Evolutionary conservation across 2,888 invertebrate species (phyloP).

Genomic region (Polyploca ridens): DNA sequence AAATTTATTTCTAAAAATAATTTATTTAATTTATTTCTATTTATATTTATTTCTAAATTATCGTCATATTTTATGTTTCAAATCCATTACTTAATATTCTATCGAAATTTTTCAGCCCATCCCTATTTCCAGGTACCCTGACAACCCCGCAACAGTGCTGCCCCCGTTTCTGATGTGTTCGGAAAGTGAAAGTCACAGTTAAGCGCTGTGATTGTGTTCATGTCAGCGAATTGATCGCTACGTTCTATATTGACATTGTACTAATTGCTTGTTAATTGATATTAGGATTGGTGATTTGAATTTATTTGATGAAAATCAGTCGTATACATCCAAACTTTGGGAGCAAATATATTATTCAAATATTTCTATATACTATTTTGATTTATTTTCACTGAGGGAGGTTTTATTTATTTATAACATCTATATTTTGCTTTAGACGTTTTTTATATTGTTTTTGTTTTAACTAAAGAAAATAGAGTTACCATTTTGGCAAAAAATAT

Average conservation of each 20-base stretch:
- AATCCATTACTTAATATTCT: not conserved
- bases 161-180: constrained; percentile 44
- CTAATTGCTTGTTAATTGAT: constrained; percentile 9
- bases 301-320: not conserved
- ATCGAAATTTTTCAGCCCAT: not conserved
- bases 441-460: too few species aligned
- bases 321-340: not conserved
- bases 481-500: not conserved
- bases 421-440: too few species aligned
- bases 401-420: too few species aligned
- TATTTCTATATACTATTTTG: not conserved
- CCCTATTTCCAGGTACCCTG: constrained; percentile 5
- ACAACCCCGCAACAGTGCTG: constrained; percentile 27
- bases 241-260: constrained; percentile 22
- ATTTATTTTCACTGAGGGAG: too few species aligned
- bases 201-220: constrained; percentile 38
- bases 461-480: not conserved
- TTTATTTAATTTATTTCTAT: too few species aligned
- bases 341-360: not conserved
- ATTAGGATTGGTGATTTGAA: constrained; percentile 13
- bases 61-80: too few species aligned
- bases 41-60: too few species aligned
- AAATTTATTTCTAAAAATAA: too few species aligned
- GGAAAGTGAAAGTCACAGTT: constrained; percentile 52
- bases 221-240: constrained; percentile 28